phyloP scores from a whole-genome alignment of 2,888 invertebrate genomes.

The Myopa tessellatipennis region DNA sequence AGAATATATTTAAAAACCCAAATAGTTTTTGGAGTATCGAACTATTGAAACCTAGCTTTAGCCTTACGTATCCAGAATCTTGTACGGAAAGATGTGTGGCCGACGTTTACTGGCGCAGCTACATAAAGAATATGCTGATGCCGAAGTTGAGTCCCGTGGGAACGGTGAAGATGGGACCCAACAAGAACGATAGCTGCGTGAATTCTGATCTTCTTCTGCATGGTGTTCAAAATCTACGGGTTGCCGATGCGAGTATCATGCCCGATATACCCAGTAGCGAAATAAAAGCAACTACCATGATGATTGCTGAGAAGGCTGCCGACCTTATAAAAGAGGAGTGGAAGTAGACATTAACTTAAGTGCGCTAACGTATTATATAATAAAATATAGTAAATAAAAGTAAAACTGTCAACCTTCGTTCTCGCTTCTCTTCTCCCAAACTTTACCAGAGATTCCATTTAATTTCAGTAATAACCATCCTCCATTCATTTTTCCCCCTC shows the following conservation, averaged over 20 bases:
- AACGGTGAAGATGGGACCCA: slow-evolving; percentile 78
- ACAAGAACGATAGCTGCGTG: slow-evolving; percentile 73
- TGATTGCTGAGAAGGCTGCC: slow-evolving; percentile 73
- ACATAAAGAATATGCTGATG: slow-evolving; percentile 69
- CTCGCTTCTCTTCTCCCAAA: too few species aligned
- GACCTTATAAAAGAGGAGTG: slow-evolving; percentile 44
- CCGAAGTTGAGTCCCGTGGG: slow-evolving; percentile 72
- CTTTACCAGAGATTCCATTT: too few species aligned
- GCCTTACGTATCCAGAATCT: slow-evolving; percentile 50
- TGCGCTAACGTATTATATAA: too few species aligned
- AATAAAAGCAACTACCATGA: slow-evolving; percentile 85
- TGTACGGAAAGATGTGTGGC: slow-evolving; percentile 55
- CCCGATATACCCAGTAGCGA: slow-evolving; percentile 81
- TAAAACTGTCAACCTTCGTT: too few species aligned
- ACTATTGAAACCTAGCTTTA: too few species aligned
- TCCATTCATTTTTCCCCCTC: too few species aligned
- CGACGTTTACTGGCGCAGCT: slow-evolving; percentile 75
- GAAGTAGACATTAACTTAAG: not conserved
- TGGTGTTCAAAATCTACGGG: slow-evolving; percentile 74
- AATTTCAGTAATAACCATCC: too few species aligned
- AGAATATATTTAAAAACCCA: too few species aligned
- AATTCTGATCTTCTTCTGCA: slow-evolving; percentile 75
- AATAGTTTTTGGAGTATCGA: too few species aligned
- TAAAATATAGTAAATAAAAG: too few species aligned
- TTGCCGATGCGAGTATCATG: slow-evolving; percentile 83